Percentiles rank a stretch among this genome's conserved stretches.
phyloP scores from a whole-genome alignment of 1,140 invertebrate species.

The Apis dorsata region DNA sequence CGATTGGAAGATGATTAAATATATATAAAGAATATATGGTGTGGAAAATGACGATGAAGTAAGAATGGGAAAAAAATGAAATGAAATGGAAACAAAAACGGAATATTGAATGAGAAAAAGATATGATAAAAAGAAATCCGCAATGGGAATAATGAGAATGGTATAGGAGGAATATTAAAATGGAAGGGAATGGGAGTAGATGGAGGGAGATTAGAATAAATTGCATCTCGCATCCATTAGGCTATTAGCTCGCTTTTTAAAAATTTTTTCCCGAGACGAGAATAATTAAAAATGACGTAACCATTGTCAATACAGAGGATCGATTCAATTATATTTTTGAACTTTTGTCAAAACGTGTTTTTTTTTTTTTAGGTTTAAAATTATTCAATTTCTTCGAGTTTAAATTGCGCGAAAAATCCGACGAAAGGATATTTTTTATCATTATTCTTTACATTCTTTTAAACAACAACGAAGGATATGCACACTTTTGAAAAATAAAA shows the following conservation, averaged over 20 bases:
- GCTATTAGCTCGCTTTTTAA: not conserved
- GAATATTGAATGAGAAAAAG: not conserved
- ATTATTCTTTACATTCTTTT: not conserved
- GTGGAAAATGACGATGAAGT: no score
- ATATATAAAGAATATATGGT: not conserved
- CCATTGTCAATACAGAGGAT: not conserved
- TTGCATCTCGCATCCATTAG: constrained; percentile 1
- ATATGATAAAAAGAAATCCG: not conserved
- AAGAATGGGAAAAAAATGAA: no score
- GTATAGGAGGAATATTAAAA: not conserved
- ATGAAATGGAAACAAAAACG: not conserved
- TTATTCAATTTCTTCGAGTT: no score
- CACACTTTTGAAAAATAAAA: no score
- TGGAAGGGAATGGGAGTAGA: not conserved
- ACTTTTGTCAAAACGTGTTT: no score
- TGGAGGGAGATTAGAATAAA: constrained; percentile 8
- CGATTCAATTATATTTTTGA: no score
- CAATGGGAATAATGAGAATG: not conserved
- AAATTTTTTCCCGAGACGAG: not conserved
- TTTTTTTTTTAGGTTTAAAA: not conserved
- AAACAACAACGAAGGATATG: not conserved
- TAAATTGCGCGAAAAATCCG: not conserved
- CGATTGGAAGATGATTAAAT: not conserved
- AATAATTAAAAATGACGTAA: constrained; percentile 13
- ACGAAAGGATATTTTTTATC: not conserved